phyloP scores from a whole-genome alignment of 2,113 vertebrate species.

The Lamprotornis superbus region DNA sequence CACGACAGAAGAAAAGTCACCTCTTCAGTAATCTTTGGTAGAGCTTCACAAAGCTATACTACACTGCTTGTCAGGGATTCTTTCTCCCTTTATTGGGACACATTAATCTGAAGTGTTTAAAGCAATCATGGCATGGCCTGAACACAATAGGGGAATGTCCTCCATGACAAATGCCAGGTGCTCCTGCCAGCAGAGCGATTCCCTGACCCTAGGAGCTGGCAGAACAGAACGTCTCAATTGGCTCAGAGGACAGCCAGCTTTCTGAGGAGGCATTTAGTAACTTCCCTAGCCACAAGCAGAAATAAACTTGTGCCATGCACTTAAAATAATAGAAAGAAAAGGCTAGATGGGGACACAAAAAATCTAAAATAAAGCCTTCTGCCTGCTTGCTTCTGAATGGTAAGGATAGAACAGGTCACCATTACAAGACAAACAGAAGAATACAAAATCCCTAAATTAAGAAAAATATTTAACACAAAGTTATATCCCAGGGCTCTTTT shows the following conservation, averaged over 20 bases:
- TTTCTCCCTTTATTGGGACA: neutral
- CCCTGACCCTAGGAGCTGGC: neutral
- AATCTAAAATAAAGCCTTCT: neutral
- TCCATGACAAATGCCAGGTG: slow-evolving; percentile 4
- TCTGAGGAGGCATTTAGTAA: neutral
- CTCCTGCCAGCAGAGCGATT: neutral
- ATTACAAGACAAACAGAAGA: neutral
- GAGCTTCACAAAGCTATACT: neutral
- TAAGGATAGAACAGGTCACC: neutral
- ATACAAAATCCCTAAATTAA: neutral
- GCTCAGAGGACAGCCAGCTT: neutral
- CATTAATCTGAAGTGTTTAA: neutral
- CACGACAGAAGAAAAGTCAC: neutral
- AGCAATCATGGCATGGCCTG: neutral
- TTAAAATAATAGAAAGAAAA: neutral
- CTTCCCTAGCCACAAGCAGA: neutral
- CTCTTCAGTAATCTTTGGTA: neutral
- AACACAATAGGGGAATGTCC: neutral
- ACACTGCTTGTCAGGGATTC: neutral
- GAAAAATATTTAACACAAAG: neutral
- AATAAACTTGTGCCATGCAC: neutral
- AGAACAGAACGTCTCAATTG: neutral
- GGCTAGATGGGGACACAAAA: neutral
- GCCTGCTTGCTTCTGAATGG: neutral
- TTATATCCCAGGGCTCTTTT: neutral